Percentiles rank a stretch among this genome's conserved stretches.
Evolutionary conservation across 2,797 vertebrate genomes (phyloP).

Genomic region (Rhynchotus rufescens): DNA sequence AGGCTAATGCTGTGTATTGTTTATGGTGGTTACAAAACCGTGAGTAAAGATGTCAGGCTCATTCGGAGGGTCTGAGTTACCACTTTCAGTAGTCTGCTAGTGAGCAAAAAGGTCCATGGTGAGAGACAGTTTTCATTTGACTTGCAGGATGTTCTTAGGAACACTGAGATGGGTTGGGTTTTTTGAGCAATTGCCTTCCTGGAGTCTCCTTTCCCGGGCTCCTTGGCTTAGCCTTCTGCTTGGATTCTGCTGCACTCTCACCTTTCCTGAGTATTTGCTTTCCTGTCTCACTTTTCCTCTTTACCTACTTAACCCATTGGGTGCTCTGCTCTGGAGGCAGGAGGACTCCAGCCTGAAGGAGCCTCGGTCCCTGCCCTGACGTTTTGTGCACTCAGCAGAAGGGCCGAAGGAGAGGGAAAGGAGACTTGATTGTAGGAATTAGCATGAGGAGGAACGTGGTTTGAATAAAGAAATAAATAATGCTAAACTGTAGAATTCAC

Average conservation of each 20-base stretch:
- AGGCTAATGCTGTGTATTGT: background rate
- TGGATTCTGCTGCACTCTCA: background rate
- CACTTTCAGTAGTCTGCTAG: background rate
- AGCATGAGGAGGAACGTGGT: background rate
- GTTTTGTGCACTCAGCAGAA: background rate
- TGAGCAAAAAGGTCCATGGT: background rate
- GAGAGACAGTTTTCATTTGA: background rate
- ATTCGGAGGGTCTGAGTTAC: background rate
- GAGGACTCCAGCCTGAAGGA: background rate
- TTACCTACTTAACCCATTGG: background rate
- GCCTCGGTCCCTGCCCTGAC: background rate
- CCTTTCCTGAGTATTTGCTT: background rate
- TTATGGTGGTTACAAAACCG: background rate
- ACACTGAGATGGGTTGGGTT: background rate
- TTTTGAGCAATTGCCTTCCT: background rate
- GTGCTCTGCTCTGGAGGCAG: background rate
- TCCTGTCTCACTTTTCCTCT: background rate
- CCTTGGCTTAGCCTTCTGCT: background rate
- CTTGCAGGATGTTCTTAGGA: background rate
- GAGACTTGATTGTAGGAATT: background rate
- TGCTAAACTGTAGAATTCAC: background rate
- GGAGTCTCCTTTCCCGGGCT: background rate
- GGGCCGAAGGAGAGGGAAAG: background rate
- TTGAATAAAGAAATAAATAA: conserved; percentile 25
- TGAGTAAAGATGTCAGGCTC: background rate